phyloP scores from a whole-genome alignment of 2,888 invertebrate genomes.

The Tortricodes alternella region DNA sequence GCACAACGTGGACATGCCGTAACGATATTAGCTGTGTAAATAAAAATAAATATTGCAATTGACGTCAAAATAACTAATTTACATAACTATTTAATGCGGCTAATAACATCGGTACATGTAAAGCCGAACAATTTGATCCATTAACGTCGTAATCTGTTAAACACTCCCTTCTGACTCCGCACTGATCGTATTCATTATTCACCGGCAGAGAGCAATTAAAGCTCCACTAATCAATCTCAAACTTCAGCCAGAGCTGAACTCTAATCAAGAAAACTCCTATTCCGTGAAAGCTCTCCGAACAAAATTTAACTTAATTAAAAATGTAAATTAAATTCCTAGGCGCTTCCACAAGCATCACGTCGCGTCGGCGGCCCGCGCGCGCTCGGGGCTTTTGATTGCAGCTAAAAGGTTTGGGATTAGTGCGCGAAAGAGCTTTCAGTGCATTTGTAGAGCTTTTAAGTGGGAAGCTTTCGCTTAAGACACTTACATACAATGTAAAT shows the following conservation, averaged over 20 bases:
- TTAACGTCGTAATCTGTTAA: slow-evolving; percentile 65
- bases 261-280: slow-evolving; percentile 83
- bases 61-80: slow-evolving; percentile 11
- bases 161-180: slow-evolving; percentile 65
- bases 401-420: slow-evolving; percentile 84
- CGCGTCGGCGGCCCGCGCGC: slow-evolving; percentile 53
- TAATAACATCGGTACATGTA: slow-evolving; percentile 25
- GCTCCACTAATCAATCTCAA: slow-evolving; percentile 82
- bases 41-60: no score
- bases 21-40: not conserved
- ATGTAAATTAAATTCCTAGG: slow-evolving; percentile 83
- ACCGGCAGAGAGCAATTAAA: slow-evolving; percentile 80
- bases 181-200: slow-evolving; percentile 82
- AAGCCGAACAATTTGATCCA: slow-evolving; percentile 53
- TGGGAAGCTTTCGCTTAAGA: slow-evolving; percentile 83
- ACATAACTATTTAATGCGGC: slow-evolving; percentile 4
- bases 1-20: slow-evolving; percentile 51
- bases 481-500: slow-evolving; percentile 82
- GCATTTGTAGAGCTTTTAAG: slow-evolving; percentile 84
- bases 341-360: slow-evolving; percentile 81
- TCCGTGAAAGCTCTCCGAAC: slow-evolving; percentile 82
- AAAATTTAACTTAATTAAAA: slow-evolving; percentile 83
- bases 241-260: slow-evolving; percentile 80
- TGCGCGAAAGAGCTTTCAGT: slow-evolving; percentile 83
- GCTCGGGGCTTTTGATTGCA: slow-evolving; percentile 83